Evolutionary conservation across 2,113 vertebrate genomes (phyloP).

Genomic region (Austrofundulus limnaeus): DNA sequence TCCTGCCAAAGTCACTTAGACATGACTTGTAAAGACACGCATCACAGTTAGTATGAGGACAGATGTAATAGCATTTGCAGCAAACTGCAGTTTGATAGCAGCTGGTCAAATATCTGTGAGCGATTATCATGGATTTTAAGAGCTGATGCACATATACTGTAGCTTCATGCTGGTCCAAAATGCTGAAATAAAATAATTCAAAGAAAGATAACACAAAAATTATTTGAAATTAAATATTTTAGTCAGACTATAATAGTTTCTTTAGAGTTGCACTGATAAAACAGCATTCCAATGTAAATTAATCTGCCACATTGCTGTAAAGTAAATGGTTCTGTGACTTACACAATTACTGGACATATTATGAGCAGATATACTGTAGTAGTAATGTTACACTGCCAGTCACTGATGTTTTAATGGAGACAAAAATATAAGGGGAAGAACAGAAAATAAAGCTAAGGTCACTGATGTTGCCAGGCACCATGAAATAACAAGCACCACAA

Average conservation of each 20-base stretch:
- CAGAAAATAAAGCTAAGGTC: constrained; percentile 45
- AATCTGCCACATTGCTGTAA: constrained; percentile 10
- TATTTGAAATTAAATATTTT: neutral
- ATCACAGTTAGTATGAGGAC: constrained; percentile 62
- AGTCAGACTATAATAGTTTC: neutral
- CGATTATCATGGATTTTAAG: constrained; percentile 40
- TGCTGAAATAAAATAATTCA: constrained; percentile 19
- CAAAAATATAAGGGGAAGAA: constrained; percentile 7
- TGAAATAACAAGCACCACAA: constrained; percentile 68
- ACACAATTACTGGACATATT: constrained; percentile 36
- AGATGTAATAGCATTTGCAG: constrained; percentile 65
- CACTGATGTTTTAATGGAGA: constrained; percentile 63
- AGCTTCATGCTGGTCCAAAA: constrained; percentile 16
- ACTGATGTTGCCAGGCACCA: constrained; percentile 52
- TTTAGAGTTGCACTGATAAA: constrained; percentile 1
- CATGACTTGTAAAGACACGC: constrained; percentile 64
- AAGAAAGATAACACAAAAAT: constrained; percentile 28
- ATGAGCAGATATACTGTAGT: constrained; percentile 28
- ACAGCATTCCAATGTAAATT: constrained; percentile 7
- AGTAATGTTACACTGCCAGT: constrained; percentile 37
- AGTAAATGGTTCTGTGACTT: constrained; percentile 41
- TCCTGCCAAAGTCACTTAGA: constrained; percentile 65
- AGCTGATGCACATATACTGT: constrained; percentile 28
- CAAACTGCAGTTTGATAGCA: constrained; percentile 64
- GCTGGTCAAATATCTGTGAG: constrained; percentile 41